A percentile compares a stretch with the other conserved stretches of the same genome.
Evolutionary conservation across 2,888 invertebrate species (phyloP).

Genomic region (Pachliopta kotzebuea): DNA sequence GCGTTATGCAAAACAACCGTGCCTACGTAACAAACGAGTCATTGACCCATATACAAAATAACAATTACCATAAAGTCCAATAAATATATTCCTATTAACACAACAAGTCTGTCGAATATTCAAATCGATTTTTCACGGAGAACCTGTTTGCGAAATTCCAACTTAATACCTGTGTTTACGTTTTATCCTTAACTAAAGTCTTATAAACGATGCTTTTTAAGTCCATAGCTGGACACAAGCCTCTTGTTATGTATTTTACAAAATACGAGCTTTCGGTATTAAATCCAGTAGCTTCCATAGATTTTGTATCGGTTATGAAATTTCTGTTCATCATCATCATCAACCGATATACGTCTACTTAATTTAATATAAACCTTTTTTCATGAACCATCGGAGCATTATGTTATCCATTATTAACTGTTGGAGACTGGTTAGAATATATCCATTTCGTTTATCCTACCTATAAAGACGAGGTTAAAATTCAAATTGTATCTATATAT

Average conservation of each 20-base stretch:
- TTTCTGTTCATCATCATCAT: too few species aligned
- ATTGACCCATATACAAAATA: constrained; percentile 13
- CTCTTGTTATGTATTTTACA: too few species aligned
- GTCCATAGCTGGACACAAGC: too few species aligned
- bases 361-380: not conserved
- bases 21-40: not conserved
- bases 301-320: too few species aligned
- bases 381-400: too few species aligned
- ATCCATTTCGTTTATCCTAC: not conserved
- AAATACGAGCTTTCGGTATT: too few species aligned
- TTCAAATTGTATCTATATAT: too few species aligned
- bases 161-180: constrained; percentile 1
- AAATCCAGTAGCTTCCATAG: too few species aligned
- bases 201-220: not conserved
- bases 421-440: too few species aligned
- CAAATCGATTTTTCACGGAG: constrained; percentile 10
- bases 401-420: too few species aligned
- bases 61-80: not conserved
- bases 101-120: constrained; percentile 10
- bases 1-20: not conserved
- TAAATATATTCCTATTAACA: constrained; percentile 6
- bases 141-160: constrained; percentile 20
- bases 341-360: too few species aligned
- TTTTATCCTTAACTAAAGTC: constrained; percentile 4
- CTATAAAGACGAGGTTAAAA: too few species aligned